Evolutionary conservation across 2,113 vertebrate genomes (phyloP).

Genomic region (Pitta sordida): DNA sequence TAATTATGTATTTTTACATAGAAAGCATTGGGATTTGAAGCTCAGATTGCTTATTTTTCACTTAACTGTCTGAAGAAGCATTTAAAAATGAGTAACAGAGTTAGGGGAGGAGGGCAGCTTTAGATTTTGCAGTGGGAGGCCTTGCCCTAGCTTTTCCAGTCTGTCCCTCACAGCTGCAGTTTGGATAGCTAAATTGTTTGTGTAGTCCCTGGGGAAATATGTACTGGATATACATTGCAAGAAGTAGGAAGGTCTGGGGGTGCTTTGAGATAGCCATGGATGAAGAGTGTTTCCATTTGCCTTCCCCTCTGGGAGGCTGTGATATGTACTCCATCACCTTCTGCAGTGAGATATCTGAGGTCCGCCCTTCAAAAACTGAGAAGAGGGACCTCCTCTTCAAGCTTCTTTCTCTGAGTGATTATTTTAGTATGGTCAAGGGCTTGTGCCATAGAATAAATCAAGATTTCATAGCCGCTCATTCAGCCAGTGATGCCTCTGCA

Average conservation of each 20-base stretch:
- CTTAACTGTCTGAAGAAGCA: not conserved
- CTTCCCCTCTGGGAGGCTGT: not conserved
- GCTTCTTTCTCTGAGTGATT: not conserved
- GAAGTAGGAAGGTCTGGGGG: not conserved
- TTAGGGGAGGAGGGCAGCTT: not conserved
- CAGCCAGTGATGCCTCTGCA: not conserved
- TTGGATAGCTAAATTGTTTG: rapidly evolving
- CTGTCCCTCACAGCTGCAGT: not conserved
- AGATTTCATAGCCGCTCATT: not conserved
- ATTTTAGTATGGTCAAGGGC: not conserved
- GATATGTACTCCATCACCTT: rapidly evolving
- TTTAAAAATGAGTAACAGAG: not conserved
- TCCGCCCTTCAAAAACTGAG: not conserved
- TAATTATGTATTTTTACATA: not conserved
- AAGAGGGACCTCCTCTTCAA: rapidly evolving
- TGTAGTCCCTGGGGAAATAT: rapidly evolving
- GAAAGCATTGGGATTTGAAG: not conserved
- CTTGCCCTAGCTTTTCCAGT: not conserved
- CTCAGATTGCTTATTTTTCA: not conserved
- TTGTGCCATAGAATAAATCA: not conserved
- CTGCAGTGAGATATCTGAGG: not conserved
- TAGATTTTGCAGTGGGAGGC: not conserved
- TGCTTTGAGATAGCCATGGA: not conserved
- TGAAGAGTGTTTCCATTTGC: rapidly evolving
- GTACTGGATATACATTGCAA: rapidly evolving